A percentile compares a stretch with the other conserved stretches of the same genome.
These are phyloP conservation scores for Drosophila rubida DNA, from an alignment of 2,888 invertebrate species.

Conservation along the genomic window DNA sequence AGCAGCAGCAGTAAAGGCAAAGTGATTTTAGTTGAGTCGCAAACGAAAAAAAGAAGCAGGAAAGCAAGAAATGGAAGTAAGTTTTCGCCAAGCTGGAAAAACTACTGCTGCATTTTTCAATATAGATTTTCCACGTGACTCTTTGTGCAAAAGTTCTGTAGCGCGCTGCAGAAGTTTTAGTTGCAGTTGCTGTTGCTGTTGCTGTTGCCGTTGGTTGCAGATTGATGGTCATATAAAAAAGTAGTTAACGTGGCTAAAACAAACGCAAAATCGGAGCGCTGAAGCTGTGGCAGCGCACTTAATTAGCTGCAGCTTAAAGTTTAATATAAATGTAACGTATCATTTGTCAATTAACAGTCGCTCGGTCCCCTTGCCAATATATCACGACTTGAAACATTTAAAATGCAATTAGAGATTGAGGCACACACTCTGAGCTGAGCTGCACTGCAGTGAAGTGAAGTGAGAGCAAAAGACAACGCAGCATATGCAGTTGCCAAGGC, in stretches of 20 bases:
- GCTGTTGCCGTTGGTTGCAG: conserved; percentile 42
- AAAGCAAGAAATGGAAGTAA: conserved; percentile 18
- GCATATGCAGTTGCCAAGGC: conserved; percentile 43
- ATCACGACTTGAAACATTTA: conserved; percentile 59
- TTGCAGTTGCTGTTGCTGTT: conserved; percentile 19
- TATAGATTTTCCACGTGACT: conserved; percentile 69
- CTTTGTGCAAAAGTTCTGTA: conserved; percentile 50
- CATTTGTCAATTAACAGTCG: conserved; percentile 72
- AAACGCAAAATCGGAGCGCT: conserved; percentile 25
- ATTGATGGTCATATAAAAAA: conserved; percentile 76
- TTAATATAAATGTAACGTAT: conserved; percentile 68
- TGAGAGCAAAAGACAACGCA: conserved; percentile 12
- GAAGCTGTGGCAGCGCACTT: conserved; percentile 55
- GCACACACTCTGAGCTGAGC: conserved; percentile 6
- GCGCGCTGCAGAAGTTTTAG: conserved; percentile 22
- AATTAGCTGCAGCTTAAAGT: conserved; percentile 69
- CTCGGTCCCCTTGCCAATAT: not conserved
- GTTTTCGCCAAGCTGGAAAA: conserved; percentile 35
- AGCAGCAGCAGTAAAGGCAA: too few relatives aligned
- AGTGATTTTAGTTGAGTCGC: conserved; percentile 32
- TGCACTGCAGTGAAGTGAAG: too few relatives aligned
- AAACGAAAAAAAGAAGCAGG: conserved; percentile 6
- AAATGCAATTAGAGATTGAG: conserved; percentile 68
- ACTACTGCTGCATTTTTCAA: conserved; percentile 66
- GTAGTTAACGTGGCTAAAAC: conserved; percentile 70